These are phyloP conservation scores for Drosophila rhopaloa DNA, from an alignment of 1,140 invertebrate species.

Conservation along the genomic window DNA sequence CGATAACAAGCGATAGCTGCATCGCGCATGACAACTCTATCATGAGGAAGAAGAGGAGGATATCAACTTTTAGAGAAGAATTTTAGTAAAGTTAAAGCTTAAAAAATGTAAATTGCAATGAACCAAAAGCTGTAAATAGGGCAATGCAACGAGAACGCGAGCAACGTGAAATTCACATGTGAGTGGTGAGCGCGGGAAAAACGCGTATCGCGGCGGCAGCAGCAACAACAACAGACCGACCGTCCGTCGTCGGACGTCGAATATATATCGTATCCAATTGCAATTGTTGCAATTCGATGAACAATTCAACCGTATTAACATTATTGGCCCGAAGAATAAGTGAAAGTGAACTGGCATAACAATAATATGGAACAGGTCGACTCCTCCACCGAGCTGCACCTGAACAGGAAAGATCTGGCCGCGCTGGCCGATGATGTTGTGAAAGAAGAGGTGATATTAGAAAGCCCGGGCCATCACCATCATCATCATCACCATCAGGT, in stretches of 20 bases:
- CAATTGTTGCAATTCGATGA: slow-evolving; percentile 72
- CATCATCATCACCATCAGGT: slow-evolving; percentile 70
- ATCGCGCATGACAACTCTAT: slow-evolving; percentile 41
- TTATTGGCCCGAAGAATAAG: slow-evolving; percentile 51
- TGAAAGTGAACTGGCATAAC: slow-evolving; percentile 56
- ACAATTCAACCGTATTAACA: slow-evolving; percentile 48
- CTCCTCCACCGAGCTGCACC: slow-evolving; percentile 79
- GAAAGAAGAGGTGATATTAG: slow-evolving; percentile 83
- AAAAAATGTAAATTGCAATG: slow-evolving; percentile 74
- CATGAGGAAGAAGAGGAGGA: slow-evolving; percentile 57
- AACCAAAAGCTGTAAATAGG: slow-evolving; percentile 59
- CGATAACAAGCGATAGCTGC: slow-evolving; percentile 11
- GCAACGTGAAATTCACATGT: slow-evolving; percentile 42
- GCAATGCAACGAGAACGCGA: slow-evolving; percentile 48
- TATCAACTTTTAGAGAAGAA: slow-evolving; percentile 70
- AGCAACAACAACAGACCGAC: slow-evolving; percentile 54
- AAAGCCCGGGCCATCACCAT: slow-evolving; percentile 64
- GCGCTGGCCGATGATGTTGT: slow-evolving; percentile 77
- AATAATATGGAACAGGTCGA: slow-evolving; percentile 82
- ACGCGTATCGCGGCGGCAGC: slow-evolving; percentile 48
- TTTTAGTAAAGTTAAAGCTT: slow-evolving; percentile 56
- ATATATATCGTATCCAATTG: slow-evolving; percentile 61
- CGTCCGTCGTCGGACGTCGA: slow-evolving; percentile 11
- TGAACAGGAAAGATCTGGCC: slow-evolving; percentile 82
- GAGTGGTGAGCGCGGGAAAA: slow-evolving; percentile 59